Base-by-base conservation (phyloP, 2,888 invertebrate genomes). In the Mimas tiliae region DNA sequence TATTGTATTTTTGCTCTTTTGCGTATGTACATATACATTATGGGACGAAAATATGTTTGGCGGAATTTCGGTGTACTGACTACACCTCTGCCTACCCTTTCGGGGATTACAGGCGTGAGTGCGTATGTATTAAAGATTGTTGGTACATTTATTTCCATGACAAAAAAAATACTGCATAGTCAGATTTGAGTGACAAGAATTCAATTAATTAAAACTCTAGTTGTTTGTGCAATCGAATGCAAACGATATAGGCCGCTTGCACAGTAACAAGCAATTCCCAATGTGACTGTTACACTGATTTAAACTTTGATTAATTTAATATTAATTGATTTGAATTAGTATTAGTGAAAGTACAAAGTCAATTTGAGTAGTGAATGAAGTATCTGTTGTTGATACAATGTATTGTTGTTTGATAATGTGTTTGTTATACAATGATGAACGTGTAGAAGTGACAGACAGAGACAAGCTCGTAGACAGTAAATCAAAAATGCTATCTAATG, bases 121-220 rank as follows among this genome's bases (percentile, higher is more conserved):
- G n/a, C n/a, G n/a, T n/a, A 45, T 45, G 45, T 45, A 27, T 27
- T 27, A 27, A 3, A 68, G 65, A 65, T 66, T 72, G 70, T 70
- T 73, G 68, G 68, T 75, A 78, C 74, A 65, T 53, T 72, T 78
- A 19, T 50, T 9, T 19, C 7, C 11, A 1, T 73, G 76, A 79
- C 73, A 72, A 77, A 74, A 73, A 42, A 45, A 45, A 45, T 45
- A 50, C 50, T 19, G 19, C 50, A 9, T 50, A 2, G 50, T 50
- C 50, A 50, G 9, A 65, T 74, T 67, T 74, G 65, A 69, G 69
- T 70, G 64, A 68, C 62, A 74, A 71, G 33, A 69, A 70, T 71
- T 65, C 68, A 70, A 62, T 53, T 71, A 69, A 72, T 70, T 69
- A 67, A 65, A 55, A 11, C 53, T 45, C 38, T 21, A n/a, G n/a